Conservation (phyloP, 2,113 vertebrate species). For the Dipodomys stephensi region DNA sequence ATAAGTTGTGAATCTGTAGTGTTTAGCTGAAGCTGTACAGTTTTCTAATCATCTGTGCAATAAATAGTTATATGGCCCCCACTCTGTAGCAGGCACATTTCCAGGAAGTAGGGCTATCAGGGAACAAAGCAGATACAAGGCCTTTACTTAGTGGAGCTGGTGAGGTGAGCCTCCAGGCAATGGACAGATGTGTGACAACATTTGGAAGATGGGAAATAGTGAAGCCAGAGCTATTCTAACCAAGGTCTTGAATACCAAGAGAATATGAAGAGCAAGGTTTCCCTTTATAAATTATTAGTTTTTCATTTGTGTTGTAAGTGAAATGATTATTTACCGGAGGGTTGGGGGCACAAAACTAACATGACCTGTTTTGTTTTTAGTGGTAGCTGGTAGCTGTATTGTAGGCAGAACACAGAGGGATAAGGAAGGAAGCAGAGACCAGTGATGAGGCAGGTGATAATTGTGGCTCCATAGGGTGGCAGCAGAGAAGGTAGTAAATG, state of each 20-base stretch:
- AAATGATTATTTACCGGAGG: neutral
- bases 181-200: fast-evolving
- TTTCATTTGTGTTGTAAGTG: neutral
- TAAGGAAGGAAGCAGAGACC: neutral
- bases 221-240: fast-evolving
- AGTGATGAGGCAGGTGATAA: neutral
- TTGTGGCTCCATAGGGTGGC: neutral
- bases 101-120: fast-evolving
- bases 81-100: neutral
- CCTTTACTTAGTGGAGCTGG: neutral
- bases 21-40: neutral
- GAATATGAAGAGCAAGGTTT: neutral
- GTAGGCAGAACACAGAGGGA: neutral
- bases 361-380: neutral
- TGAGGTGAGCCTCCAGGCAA: too few species aligned
- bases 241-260: fast-evolving
- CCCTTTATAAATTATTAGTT: too few species aligned
- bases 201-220: fast-evolving
- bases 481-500: neutral
- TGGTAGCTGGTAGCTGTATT: too few species aligned
- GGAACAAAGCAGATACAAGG: neutral
- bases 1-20: neutral
- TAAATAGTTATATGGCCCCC: neutral
- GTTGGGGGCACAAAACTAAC: neutral
- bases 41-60: neutral